A percentile compares a stretch with the other conserved stretches of the same genome.
Evolutionary conservation across 2,113 vertebrate genomes (phyloP).

Genomic region (Silurus glanis): DNA sequence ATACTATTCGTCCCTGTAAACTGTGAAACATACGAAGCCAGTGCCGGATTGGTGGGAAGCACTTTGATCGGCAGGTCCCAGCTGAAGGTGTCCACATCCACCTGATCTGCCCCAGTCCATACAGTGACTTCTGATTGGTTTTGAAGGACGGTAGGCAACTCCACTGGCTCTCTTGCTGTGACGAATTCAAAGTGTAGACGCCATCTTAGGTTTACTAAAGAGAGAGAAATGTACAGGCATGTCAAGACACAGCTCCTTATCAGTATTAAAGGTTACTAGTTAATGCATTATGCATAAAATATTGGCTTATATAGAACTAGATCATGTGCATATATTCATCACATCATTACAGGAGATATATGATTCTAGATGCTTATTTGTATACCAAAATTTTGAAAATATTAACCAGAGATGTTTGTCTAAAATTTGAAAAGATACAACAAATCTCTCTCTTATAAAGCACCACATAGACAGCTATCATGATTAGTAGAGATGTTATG

Average conservation of each 20-base stretch:
- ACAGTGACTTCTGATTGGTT: slow-evolving; percentile 82
- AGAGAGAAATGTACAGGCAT: background rate
- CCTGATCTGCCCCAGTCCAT: slow-evolving; percentile 87
- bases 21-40: slow-evolving; percentile 89
- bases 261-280: background rate
- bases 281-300: background rate
- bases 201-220: slow-evolving; percentile 76
- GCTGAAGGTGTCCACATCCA: slow-evolving; percentile 96
- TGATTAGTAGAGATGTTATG: background rate
- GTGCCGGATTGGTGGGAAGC: slow-evolving; percentile 89
- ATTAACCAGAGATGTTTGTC: background rate
- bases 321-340: background rate
- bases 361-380: background rate
- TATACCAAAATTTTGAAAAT: background rate
- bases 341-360: background rate
- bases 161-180: slow-evolving; percentile 80
- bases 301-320: background rate
- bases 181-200: slow-evolving; percentile 95
- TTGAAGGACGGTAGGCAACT: slow-evolving; percentile 77
- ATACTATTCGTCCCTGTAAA: slow-evolving; percentile 88
- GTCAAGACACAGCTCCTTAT: background rate
- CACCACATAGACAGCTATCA: background rate
- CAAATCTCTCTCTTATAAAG: background rate
- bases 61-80: slow-evolving; percentile 97
- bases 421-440: background rate